These are phyloP conservation scores for Conus canariensis DNA, from an alignment of 2,888 invertebrate species.

Conservation along the genomic window DNA sequence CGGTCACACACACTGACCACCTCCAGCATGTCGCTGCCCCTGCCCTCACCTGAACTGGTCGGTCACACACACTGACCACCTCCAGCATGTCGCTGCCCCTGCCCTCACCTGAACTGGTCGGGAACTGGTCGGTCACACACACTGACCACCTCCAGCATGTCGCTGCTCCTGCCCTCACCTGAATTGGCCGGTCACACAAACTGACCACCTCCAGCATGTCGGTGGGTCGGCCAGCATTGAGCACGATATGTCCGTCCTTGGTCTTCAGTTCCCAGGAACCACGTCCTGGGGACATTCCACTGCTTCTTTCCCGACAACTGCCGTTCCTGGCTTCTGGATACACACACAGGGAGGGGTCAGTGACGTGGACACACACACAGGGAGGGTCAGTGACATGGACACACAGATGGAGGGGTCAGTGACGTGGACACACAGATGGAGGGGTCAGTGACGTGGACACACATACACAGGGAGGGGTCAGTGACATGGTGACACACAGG, in stretches of 20 bases:
- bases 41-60: not conserved
- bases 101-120: constrained; percentile 71
- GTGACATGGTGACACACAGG: not conserved
- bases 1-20: not conserved
- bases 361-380: too few species aligned
- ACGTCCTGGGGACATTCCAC: constrained; percentile 54
- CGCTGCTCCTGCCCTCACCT: constrained; percentile 57
- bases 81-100: not conserved
- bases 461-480: not conserved
- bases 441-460: not conserved
- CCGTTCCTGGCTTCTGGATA: too few species aligned
- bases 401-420: not conserved
- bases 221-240: constrained; percentile 68
- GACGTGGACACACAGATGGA: not conserved
- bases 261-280: constrained; percentile 64
- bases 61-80: not conserved
- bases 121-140: constrained; percentile 73
- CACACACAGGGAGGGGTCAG: too few species aligned
- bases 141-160: constrained; percentile 68
- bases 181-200: constrained; percentile 73
- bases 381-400: too few species aligned
- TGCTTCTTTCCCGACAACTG: constrained; percentile 2
- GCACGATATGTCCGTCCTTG: constrained; percentile 51
- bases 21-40: not conserved
- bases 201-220: constrained; percentile 68